Conservation (phyloP, 2,113 vertebrate species). For the Gymnarchus niloticus region DNA sequence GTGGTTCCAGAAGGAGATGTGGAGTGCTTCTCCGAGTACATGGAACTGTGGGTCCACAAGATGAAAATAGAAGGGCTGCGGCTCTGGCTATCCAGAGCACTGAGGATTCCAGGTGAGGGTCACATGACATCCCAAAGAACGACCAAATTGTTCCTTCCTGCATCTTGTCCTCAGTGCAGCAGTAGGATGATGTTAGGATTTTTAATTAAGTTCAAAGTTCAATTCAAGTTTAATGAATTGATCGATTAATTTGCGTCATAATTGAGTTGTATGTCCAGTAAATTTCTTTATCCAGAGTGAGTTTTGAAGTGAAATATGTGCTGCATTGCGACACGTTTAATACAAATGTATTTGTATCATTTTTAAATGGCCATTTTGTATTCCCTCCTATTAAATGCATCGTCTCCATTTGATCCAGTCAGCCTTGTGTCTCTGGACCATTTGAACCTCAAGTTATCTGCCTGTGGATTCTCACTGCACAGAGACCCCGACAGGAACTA, state of each 20-base stretch:
- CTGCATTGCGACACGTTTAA: too few relatives aligned
- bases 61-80: constrained; percentile 46
- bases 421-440: constrained; percentile 48
- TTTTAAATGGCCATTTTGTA: background rate
- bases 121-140: background rate
- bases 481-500: constrained; percentile 51
- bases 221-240: too few relatives aligned
- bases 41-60: constrained; percentile 58
- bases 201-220: background rate
- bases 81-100: constrained; percentile 49
- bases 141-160: background rate
- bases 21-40: constrained; percentile 59
- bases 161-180: background rate
- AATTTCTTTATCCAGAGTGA: too few relatives aligned
- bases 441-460: constrained; percentile 50
- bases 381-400: background rate
- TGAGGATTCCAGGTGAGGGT: constrained; percentile 47
- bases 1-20: constrained; percentile 51
- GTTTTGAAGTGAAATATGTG: too few relatives aligned
- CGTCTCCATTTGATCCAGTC: constrained; percentile 34
- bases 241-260: too few relatives aligned
- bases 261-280: too few relatives aligned
- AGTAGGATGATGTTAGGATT: too few relatives aligned
- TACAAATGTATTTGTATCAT: background rate
- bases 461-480: constrained; percentile 54